Evolutionary conservation across 2,797 vertebrate species (phyloP).

Genomic region (Anolis apletophallus): DNA sequence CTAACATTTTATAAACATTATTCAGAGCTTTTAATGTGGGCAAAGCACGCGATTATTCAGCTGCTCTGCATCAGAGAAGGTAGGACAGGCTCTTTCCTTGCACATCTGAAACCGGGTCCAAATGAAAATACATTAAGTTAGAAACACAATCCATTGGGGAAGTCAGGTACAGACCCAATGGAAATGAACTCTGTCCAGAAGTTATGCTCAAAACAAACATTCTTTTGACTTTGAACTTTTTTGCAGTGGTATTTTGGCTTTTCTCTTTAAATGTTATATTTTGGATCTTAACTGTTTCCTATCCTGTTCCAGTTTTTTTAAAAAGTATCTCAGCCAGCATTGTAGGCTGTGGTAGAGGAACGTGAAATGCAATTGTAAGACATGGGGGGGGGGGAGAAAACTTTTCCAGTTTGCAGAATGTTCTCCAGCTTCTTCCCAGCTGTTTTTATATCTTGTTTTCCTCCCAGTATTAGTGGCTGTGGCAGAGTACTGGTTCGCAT

Average conservation of each 20-base stretch:
- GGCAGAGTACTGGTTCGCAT: slow-evolving; percentile 78
- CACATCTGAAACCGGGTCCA: slow-evolving; percentile 37
- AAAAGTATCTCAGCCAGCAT: slow-evolving; percentile 47
- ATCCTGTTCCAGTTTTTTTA: slow-evolving; percentile 59
- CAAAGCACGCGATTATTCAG: slow-evolving; percentile 80
- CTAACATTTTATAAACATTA: slow-evolving; percentile 87
- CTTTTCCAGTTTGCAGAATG: slow-evolving; percentile 70
- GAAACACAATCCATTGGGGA: neutral
- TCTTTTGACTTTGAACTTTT: neutral
- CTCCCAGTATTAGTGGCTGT: slow-evolving; percentile 73
- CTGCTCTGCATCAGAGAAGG: slow-evolving; percentile 71
- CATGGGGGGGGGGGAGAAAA: slow-evolving; percentile 63
- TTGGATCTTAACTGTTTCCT: slow-evolving; percentile 49
- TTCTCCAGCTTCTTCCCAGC: slow-evolving; percentile 66
- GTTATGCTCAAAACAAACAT: neutral
- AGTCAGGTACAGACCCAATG: neutral
- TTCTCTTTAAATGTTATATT: neutral
- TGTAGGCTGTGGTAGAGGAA: slow-evolving; percentile 69
- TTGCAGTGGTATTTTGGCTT: slow-evolving; percentile 38
- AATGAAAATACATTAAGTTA: slow-evolving; percentile 66
- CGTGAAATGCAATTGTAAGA: slow-evolving; percentile 71
- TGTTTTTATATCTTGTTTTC: slow-evolving; percentile 59
- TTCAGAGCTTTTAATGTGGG: slow-evolving; percentile 84
- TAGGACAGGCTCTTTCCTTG: slow-evolving; percentile 50
- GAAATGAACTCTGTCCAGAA: neutral